Base-by-base conservation (phyloP, 1,140 invertebrate genomes). In the Ladona fulva region DNA sequence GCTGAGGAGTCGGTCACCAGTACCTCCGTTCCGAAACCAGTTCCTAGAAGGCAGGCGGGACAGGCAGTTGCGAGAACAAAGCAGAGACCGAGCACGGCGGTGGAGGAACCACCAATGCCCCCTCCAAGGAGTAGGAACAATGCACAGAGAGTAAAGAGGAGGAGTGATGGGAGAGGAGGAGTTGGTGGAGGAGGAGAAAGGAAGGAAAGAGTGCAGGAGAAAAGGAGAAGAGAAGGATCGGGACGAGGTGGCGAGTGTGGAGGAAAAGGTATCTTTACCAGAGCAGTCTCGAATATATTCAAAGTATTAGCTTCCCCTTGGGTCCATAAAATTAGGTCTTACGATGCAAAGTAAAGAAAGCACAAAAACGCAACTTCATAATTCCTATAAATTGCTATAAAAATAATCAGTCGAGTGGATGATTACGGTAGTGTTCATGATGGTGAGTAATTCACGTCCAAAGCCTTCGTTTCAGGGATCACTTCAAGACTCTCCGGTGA, bases 231-330 rank as follows among this genome's bases (percentile, higher is more conserved):
- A 22, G n/a, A 22, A 66, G 52, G 52, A 66, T 37, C 29, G 8
- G 3, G 29, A 37, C 29, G 8, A 37, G 52, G 52, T 19, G 52
- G 52, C 5, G 52, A 66, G 12, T 66, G 52, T 22, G 52, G 52
- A 66, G 52, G 52, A 16, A 66, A 66, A 66, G 52, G 52, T 66
- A 66, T 66, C 52, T 66, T 66, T 66, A 66, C 52, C 52, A 66
- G 52, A 66, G 52, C 52, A 66, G 52, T 66, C 52, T 66, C 52
- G 52, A 66, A 66, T 22, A 66, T 66, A 66, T 66, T 66, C 16
- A 66, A 66, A 66, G 12, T 66, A 66, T 19, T 66, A 66, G 52
- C 52, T 66, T 66, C 12, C 52, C 52, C 52, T 66, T 66, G 52
- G 52, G 52, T 66, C n/a, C 52, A 66, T 22, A 66, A 12, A 66